A percentile compares a stretch with the other conserved stretches of the same genome.
Evolutionary conservation across 2,888 invertebrate species (phyloP).

Genomic region (Reticulitermes lucifugus): DNA sequence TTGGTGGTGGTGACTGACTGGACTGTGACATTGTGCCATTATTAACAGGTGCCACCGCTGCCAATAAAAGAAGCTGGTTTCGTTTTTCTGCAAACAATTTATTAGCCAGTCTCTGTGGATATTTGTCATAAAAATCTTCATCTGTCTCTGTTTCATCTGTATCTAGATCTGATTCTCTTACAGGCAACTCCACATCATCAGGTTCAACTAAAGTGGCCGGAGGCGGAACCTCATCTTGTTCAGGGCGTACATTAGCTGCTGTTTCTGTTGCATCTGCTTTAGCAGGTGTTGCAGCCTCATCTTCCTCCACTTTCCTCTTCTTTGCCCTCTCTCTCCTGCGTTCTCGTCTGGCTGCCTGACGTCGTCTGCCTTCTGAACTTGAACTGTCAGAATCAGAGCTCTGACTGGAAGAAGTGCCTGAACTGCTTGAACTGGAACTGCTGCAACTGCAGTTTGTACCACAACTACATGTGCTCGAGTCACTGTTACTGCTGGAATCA

Average conservation of each 20-base stretch:
- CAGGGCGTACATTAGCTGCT: conserved; percentile 30
- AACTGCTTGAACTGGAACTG: conserved; percentile 77
- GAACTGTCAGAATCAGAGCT: conserved; percentile 72
- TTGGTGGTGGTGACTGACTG: conserved; percentile 30
- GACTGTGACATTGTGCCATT: conserved; percentile 58
- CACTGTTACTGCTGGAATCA: conserved; percentile 81
- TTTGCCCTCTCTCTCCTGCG: conserved; percentile 60
- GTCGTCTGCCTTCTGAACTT: conserved; percentile 68
- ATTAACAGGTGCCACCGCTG: conserved; percentile 68
- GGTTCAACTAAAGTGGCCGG: conserved; percentile 54
- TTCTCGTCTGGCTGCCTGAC: conserved; percentile 62
- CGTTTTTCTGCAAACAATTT: conserved; percentile 81
- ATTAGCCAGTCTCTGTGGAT: conserved; percentile 80
- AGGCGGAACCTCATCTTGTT: conserved; percentile 56
- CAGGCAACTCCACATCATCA: conserved; percentile 70
- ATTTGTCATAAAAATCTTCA: conserved; percentile 88
- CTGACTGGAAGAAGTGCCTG: conserved; percentile 67
- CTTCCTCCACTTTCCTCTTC: conserved; percentile 62
- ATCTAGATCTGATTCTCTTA: conserved; percentile 86
- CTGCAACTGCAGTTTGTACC: conserved; percentile 88
- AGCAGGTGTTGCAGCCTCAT: conserved; percentile 58
- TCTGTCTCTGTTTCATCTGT: conserved; percentile 88
- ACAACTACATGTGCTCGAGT: conserved; percentile 82
- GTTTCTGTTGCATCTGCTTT: conserved; percentile 7
- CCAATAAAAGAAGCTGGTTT: conserved; percentile 73